These are phyloP conservation scores for Troilus luridus DNA, from an alignment of 2,888 invertebrate species.

Conservation along the genomic window DNA sequence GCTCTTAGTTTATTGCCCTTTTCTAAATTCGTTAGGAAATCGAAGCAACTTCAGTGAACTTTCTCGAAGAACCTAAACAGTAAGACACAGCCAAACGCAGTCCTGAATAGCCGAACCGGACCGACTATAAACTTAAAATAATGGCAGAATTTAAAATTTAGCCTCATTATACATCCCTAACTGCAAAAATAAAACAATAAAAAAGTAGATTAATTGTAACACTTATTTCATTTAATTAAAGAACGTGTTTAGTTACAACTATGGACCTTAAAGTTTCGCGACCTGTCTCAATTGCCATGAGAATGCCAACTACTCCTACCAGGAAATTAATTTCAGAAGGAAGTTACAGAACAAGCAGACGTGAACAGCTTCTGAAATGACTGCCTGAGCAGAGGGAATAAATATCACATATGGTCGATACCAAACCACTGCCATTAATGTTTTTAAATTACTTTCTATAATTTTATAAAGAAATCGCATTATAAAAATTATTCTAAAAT, in stretches of 20 bases:
- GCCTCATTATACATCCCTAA: too few relatives aligned
- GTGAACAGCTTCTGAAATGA: not conserved
- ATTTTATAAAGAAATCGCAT: too few relatives aligned
- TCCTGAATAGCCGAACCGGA: too few relatives aligned
- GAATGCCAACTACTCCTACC: not conserved
- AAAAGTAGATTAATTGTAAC: not conserved
- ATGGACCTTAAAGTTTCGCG: not conserved
- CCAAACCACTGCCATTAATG: too few relatives aligned
- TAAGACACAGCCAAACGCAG: too few relatives aligned
- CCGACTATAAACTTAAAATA: too few relatives aligned
- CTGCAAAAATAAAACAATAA: not conserved
- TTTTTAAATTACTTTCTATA: too few relatives aligned
- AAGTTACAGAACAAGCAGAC: conserved; percentile 12
- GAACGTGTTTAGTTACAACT: not conserved
- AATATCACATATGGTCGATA: not conserved
- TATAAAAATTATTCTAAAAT: not conserved
- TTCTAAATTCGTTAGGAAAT: too few relatives aligned
- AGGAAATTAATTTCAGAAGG: conserved; percentile 12
- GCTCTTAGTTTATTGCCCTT: too few relatives aligned
- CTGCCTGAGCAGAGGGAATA: not conserved
- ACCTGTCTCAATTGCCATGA: not conserved
- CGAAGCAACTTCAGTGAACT: too few relatives aligned
- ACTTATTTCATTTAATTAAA: not conserved
- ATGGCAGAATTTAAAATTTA: too few relatives aligned
- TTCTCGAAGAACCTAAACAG: too few relatives aligned